These are phyloP conservation scores for Exephanes ischioxanthus DNA, from an alignment of 2,888 invertebrate species.

Conservation along the genomic window DNA sequence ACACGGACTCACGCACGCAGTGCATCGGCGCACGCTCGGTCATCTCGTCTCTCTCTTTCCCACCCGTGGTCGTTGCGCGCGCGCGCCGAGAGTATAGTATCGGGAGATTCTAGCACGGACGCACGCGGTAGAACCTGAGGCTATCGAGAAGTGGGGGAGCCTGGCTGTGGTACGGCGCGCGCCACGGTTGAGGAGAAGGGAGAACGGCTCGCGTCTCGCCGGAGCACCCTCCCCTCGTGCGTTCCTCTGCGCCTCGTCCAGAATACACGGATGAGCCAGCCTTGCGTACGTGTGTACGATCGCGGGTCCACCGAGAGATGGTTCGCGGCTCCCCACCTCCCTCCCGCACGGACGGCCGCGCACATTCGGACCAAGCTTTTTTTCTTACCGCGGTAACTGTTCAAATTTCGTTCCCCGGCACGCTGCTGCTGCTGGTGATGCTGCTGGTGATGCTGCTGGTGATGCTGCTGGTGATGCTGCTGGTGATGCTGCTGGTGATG, in stretches of 20 bases:
- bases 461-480: slow-evolving; percentile 74
- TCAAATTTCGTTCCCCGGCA: slow-evolving; percentile 78
- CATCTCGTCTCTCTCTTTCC: slow-evolving; percentile 33
- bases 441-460: slow-evolving; percentile 69
- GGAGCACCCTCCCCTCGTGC: slow-evolving; percentile 68
- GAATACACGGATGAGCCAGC: slow-evolving; percentile 37
- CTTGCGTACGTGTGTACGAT: slow-evolving; percentile 42
- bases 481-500: slow-evolving; percentile 65
- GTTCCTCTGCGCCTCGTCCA: slow-evolving; percentile 64
- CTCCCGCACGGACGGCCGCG: slow-evolving; percentile 45
- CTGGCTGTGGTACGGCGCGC: slow-evolving; percentile 82
- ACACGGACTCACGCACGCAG: slow-evolving; percentile 59
- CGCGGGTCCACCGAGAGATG: slow-evolving; percentile 66
- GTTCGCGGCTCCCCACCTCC: slow-evolving; percentile 48
- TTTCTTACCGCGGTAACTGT: slow-evolving; percentile 78
- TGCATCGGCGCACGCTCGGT: slow-evolving; percentile 41
- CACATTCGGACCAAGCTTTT: slow-evolving; percentile 64
- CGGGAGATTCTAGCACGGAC: slow-evolving; percentile 70
- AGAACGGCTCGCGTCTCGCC: slow-evolving; percentile 82
- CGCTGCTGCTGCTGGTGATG: slow-evolving; percentile 75
- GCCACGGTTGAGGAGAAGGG: slow-evolving; percentile 80
- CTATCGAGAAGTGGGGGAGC: slow-evolving; percentile 66
- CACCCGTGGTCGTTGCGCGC: slow-evolving; percentile 52
- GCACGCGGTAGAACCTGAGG: slow-evolving; percentile 75
- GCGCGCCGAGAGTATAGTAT: slow-evolving; percentile 70